These are phyloP conservation scores for Plutomurus gul DNA, from an alignment of 1,140 invertebrate species.

Conservation along the genomic window DNA sequence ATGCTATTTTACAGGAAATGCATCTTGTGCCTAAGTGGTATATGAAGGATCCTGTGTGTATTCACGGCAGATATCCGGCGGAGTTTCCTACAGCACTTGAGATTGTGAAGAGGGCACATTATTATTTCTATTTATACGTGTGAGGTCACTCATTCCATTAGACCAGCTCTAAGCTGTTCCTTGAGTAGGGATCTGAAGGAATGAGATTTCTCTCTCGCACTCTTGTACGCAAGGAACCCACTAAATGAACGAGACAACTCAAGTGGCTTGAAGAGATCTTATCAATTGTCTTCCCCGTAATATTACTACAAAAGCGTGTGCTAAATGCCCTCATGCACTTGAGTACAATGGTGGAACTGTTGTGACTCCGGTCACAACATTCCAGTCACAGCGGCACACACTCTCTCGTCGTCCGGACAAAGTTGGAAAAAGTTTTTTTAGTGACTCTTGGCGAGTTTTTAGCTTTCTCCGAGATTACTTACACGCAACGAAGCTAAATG, in stretches of 20 bases:
- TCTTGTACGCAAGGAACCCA: no score
- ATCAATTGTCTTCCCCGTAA: background rate
- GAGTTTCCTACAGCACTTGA: no score
- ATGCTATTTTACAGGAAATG: background rate
- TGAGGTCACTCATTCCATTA: no score
- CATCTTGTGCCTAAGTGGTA: background rate
- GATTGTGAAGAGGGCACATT: no score
- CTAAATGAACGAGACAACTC: background rate
- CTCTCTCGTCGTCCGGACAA: background rate
- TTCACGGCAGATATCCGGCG: no score
- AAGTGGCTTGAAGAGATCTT: background rate
- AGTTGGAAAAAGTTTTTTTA: constrained; percentile 12
- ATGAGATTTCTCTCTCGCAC: no score
- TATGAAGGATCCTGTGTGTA: background rate
- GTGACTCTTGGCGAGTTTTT: background rate
- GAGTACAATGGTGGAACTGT: background rate
- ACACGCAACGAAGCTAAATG: constrained; percentile 3
- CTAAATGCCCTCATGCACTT: no score
- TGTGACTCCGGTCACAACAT: no score
- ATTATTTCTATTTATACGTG: no score
- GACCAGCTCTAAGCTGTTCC: no score
- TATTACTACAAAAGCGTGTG: no score
- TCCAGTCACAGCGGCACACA: background rate
- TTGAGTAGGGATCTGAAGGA: no score
- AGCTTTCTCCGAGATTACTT: constrained; percentile 3